A percentile compares a stretch with the other conserved stretches of the same genome.
Evolutionary conservation across 2,113 vertebrate species (phyloP).

Genomic region (Zapus hudsonius): DNA sequence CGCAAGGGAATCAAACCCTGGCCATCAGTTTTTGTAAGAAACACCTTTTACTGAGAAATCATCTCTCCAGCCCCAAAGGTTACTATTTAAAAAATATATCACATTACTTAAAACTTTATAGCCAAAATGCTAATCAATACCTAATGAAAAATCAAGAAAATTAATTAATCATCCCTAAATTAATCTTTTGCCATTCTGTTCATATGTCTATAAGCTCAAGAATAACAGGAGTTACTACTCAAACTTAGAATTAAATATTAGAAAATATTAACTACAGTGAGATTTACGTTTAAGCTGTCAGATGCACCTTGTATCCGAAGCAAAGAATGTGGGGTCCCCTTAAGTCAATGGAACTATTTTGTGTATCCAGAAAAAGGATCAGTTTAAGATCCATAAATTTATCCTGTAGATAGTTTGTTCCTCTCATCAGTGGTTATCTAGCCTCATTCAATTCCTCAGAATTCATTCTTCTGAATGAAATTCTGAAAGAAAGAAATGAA

Average conservation of each 20-base stretch:
- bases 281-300: conserved; percentile 3
- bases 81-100: not conserved
- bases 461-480: not conserved
- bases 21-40: too few species aligned
- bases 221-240: not conserved
- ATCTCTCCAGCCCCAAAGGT: not conserved
- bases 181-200: not conserved
- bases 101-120: not conserved
- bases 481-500: not conserved
- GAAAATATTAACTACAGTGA: not conserved
- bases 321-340: not conserved
- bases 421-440: not conserved
- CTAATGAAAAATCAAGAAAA: not conserved
- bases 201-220: not conserved
- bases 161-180: not conserved
- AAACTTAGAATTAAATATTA: conserved; percentile 24
- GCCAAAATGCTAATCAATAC: not conserved
- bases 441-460: not conserved
- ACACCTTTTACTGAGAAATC: too few species aligned
- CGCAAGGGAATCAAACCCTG: too few species aligned
- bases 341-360: conserved; percentile 34
- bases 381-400: conserved; percentile 28
- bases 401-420: not conserved
- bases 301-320: not conserved
- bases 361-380: not conserved